Percentiles rank a stretch among this genome's conserved stretches.
phyloP scores from a whole-genome alignment of 64 coral and sea anemone genomes.

The Hydrozoanthus tunicans region DNA sequence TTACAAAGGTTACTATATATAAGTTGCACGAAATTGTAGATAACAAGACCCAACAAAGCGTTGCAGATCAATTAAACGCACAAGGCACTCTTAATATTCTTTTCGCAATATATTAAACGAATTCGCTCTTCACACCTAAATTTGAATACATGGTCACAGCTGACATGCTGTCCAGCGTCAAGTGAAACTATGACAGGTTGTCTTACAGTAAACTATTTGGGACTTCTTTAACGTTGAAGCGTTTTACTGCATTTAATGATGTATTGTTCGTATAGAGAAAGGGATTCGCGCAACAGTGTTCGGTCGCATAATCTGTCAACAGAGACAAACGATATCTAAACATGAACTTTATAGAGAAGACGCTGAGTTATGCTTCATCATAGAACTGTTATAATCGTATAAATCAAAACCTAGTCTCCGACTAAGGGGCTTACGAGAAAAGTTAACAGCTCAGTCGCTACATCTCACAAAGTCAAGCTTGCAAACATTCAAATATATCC shows the following conservation, averaged over 20 bases:
- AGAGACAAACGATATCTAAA: constrained; percentile 21
- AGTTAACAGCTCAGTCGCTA: not conserved
- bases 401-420: not conserved
- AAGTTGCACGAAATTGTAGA: not conserved
- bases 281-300: constrained; percentile 11
- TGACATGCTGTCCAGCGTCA: not conserved
- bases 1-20: not conserved
- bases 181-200: not conserved
- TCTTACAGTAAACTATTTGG: not conserved
- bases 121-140: not conserved
- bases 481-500: not conserved
- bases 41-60: not conserved
- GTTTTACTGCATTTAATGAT: not conserved
- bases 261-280: constrained; percentile 3
- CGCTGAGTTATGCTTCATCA: not conserved
- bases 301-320: constrained; percentile 41
- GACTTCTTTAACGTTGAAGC: not conserved
- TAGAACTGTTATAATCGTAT: not conserved
- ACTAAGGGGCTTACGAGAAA: not conserved
- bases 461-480: constrained; percentile 3
- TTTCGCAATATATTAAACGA: constrained; percentile 1
- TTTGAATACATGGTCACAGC: not conserved
- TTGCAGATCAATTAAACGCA: constrained; percentile 39
- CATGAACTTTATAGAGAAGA: not conserved
- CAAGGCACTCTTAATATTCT: not conserved